Conservation (phyloP, 2,888 invertebrate species). For the Drosophila tanythrix region DNA sequence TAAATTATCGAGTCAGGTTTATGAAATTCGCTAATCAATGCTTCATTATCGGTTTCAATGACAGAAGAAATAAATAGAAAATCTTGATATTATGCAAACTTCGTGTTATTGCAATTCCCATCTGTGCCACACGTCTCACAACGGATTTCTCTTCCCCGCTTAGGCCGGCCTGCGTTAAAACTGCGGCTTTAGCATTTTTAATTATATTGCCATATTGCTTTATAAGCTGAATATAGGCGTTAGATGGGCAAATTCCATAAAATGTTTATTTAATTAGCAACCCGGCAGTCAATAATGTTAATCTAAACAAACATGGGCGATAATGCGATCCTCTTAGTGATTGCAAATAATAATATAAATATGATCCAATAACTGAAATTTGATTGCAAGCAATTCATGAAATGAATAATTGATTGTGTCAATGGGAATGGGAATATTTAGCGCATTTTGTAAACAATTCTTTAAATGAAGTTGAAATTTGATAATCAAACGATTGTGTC, state of each 20-base stretch:
- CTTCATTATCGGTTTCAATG: slow-evolving; percentile 38
- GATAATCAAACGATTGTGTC: no score
- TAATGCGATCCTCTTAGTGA: background rate
- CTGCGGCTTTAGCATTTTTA: slow-evolving; percentile 9
- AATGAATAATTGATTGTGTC: no score
- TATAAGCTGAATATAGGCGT: background rate
- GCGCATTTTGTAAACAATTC: no score
- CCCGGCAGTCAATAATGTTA: background rate
- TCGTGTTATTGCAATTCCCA: slow-evolving; percentile 38
- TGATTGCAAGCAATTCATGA: background rate
- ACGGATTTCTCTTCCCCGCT: slow-evolving; percentile 8
- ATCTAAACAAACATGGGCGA: background rate
- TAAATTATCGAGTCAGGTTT: slow-evolving; percentile 34
- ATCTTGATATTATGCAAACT: slow-evolving; percentile 10
- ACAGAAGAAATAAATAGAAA: background rate
- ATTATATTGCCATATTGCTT: background rate
- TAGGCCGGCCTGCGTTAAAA: background rate
- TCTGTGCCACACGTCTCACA: slow-evolving; percentile 1
- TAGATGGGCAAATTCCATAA: background rate
- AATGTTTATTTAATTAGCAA: background rate
- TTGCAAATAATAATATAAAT: background rate
- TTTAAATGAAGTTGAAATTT: no score
- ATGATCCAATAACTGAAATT: background rate
- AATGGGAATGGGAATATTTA: no score
- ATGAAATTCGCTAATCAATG: slow-evolving; percentile 35